phyloP scores from a whole-genome alignment of 2,113 vertebrate genomes.

The Chlorocebus sabaeus region DNA sequence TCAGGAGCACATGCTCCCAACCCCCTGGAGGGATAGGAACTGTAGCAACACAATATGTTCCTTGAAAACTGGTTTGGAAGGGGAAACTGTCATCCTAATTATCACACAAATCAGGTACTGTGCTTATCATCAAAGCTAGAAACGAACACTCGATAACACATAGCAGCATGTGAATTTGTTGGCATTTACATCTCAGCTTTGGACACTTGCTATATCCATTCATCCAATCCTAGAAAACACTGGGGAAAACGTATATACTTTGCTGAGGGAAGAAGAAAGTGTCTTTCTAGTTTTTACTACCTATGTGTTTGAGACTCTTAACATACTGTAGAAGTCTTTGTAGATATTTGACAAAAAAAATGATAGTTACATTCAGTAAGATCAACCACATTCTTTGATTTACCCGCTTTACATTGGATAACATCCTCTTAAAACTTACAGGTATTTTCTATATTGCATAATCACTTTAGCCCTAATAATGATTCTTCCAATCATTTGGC shows the following conservation, averaged over 20 bases:
- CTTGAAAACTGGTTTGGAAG: neutral
- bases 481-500: neutral
- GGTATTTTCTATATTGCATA: neutral
- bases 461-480: neutral
- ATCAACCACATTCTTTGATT: neutral
- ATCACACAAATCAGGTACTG: neutral
- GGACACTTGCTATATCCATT: neutral
- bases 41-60: neutral
- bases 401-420: neutral
- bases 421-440: neutral
- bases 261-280: neutral
- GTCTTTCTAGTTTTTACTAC: neutral
- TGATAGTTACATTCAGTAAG: neutral
- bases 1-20: rapidly evolving
- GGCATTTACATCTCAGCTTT: neutral
- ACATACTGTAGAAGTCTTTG: neutral
- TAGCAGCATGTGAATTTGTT: neutral
- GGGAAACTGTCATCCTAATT: neutral
- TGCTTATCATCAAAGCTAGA: neutral
- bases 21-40: neutral
- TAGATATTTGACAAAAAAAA: neutral
- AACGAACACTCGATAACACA: neutral
- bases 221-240: neutral
- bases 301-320: neutral
- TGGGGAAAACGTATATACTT: neutral